Conservation (phyloP, 1,140 invertebrate genomes). For the Hyles euphorbiae region DNA sequence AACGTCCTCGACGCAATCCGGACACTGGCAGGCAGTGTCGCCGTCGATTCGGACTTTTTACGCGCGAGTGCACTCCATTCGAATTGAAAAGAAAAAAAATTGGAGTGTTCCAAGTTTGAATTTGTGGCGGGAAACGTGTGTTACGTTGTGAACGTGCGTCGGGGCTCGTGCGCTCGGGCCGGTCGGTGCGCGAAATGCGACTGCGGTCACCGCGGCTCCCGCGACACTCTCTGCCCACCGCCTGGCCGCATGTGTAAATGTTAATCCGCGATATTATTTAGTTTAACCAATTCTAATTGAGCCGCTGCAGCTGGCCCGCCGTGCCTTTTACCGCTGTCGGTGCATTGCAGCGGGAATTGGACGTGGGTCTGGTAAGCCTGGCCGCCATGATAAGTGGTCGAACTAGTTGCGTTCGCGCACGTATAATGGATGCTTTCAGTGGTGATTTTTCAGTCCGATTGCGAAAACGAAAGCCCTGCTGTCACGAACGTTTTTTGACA, state of each 20-base stretch:
- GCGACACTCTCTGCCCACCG: slow-evolving; percentile 54
- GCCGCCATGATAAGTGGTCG: slow-evolving; percentile 13
- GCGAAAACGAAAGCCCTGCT: slow-evolving; percentile 24
- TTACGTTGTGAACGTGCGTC: slow-evolving; percentile 54
- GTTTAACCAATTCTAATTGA: slow-evolving; percentile 35
- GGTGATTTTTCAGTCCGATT: slow-evolving; percentile 34
- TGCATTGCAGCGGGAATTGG: slow-evolving; percentile 1
- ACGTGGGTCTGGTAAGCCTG: slow-evolving; percentile 9
- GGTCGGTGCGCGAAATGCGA: slow-evolving; percentile 61
- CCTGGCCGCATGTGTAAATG: slow-evolving; percentile 52
- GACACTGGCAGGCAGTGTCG: slow-evolving; percentile 53
- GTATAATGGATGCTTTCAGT: slow-evolving; percentile 28
- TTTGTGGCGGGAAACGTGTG: slow-evolving; percentile 66
- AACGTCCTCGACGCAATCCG: slow-evolving; percentile 58
- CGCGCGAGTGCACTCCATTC: slow-evolving; percentile 56
- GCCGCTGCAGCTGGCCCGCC: slow-evolving; percentile 20
- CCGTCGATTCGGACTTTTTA: slow-evolving; percentile 43
- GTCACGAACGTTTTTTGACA: slow-evolving; percentile 16
- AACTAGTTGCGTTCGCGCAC: slow-evolving; percentile 18
- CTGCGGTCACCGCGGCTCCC: slow-evolving; percentile 56
- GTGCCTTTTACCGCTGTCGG: slow-evolving; percentile 15
- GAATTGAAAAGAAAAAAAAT: slow-evolving; percentile 31
- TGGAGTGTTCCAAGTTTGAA: slow-evolving; percentile 49
- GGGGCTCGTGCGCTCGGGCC: slow-evolving; percentile 48
- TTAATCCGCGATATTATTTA: slow-evolving; percentile 53